Evolutionary conservation across 2,888 invertebrate genomes (phyloP).

Genomic region (Candidula unifasciata): DNA sequence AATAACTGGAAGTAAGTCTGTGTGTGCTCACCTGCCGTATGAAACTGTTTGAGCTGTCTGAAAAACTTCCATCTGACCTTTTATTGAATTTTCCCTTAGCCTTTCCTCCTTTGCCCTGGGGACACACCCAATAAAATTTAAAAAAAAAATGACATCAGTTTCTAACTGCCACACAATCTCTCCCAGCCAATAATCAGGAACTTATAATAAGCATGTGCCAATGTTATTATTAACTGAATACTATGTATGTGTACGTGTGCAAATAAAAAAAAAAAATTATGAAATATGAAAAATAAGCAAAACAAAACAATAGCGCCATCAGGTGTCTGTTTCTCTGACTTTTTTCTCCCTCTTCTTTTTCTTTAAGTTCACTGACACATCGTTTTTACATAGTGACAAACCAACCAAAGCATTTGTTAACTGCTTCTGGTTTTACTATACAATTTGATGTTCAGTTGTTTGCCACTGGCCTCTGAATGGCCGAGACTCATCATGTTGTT

Average conservation of each 20-base stretch:
- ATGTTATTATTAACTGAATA: not conserved
- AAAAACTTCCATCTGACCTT: slow-evolving; percentile 74
- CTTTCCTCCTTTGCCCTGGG: slow-evolving; percentile 70
- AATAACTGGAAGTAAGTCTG: not conserved
- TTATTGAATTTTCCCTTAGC: slow-evolving; percentile 68
- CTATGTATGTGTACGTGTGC: not conserved
- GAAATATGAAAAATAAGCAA: no score
- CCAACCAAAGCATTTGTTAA: no score
- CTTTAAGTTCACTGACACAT: no score
- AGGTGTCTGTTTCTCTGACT: no score
- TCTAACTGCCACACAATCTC: not conserved
- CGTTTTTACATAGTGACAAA: no score
- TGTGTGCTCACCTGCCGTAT: slow-evolving; percentile 72
- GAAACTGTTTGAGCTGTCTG: slow-evolving; percentile 76
- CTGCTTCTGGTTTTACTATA: no score
- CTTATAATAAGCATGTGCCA: not conserved
- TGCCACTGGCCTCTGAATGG: no score
- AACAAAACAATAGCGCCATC: no score
- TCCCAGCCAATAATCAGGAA: not conserved
- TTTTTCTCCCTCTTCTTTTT: no score
- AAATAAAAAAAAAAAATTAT: not conserved
- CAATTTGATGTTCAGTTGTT: no score
- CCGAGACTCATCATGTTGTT: no score
- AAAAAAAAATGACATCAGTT: no score
- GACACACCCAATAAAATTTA: not conserved